Conservation (phyloP, 2,113 vertebrate genomes). For the Fukomys damarensis region DNA sequence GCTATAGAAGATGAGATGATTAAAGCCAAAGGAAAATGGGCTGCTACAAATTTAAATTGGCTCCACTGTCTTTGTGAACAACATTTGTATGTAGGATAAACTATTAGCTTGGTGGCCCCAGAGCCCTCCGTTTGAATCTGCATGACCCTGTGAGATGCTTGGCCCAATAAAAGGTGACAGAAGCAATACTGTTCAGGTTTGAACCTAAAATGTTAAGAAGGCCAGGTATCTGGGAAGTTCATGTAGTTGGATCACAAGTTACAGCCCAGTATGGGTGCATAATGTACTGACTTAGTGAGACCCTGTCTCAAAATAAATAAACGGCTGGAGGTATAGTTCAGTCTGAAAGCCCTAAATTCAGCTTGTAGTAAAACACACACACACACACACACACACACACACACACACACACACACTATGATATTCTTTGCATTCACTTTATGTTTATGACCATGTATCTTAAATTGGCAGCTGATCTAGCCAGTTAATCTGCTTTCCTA, state of each 20-base stretch:
- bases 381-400: neutral
- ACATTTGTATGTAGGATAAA: neutral
- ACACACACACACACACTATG: neutral
- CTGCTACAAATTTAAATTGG: neutral
- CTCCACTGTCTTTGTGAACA: neutral
- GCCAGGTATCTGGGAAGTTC: neutral
- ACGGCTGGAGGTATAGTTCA: neutral
- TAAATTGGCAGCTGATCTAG: neutral
- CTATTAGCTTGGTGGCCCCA: neutral
- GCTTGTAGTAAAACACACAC: neutral
- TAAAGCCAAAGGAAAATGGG: neutral
- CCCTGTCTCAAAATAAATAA: neutral
- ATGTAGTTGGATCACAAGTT: neutral
- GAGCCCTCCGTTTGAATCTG: neutral
- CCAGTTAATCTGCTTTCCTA: neutral
- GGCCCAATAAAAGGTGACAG: neutral
- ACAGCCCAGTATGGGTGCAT: too few species aligned
- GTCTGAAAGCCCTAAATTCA: neutral
- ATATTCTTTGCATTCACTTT: slow-evolving; percentile 30
- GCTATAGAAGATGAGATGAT: neutral
- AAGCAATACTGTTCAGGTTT: neutral
- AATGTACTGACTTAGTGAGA: neutral
- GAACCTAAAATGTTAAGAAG: neutral
- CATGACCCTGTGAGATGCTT: neutral
- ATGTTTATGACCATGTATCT: neutral